Percentiles rank a stretch among this genome's conserved stretches.
These are phyloP conservation scores for Esperia sulphurella DNA, from an alignment of 2,888 invertebrate genomes.

Conservation along the genomic window DNA sequence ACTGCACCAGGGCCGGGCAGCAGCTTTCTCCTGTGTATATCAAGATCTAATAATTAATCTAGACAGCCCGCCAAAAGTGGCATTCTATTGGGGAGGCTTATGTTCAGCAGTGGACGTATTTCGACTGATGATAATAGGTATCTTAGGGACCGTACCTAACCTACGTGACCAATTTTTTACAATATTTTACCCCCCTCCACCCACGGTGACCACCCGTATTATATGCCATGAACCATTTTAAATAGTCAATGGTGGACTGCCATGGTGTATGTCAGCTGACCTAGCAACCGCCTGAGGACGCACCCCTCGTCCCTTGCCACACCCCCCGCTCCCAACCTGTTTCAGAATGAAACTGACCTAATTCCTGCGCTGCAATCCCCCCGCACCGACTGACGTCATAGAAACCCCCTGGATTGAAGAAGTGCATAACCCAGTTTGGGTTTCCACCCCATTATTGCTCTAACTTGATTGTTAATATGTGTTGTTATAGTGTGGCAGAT, in stretches of 20 bases:
- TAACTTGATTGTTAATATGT: neutral
- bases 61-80: too few relatives aligned
- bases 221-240: too few relatives aligned
- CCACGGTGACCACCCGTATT: too few relatives aligned
- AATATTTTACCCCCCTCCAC: too few relatives aligned
- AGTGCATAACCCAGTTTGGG: slow-evolving; percentile 7
- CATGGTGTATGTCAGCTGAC: slow-evolving; percentile 41
- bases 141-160: too few relatives aligned
- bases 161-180: too few relatives aligned
- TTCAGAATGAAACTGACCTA: slow-evolving; percentile 84
- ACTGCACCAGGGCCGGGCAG: too few relatives aligned
- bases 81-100: too few relatives aligned
- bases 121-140: too few relatives aligned
- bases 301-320: slow-evolving; percentile 32
- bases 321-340: slow-evolving; percentile 59
- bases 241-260: slow-evolving; percentile 14
- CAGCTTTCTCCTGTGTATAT: too few relatives aligned
- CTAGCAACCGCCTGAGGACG: slow-evolving; percentile 44
- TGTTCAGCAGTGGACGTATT: too few relatives aligned
- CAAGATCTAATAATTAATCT: too few relatives aligned
- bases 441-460: neutral
- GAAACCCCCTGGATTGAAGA: slow-evolving; percentile 12
- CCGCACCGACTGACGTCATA: slow-evolving; percentile 79
- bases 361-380: slow-evolving; percentile 72
- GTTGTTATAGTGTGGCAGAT: slow-evolving; percentile 13